These are phyloP conservation scores for Acrossocheilus fasciatus DNA, from an alignment of 2,797 vertebrate species.

Conservation along the genomic window DNA sequence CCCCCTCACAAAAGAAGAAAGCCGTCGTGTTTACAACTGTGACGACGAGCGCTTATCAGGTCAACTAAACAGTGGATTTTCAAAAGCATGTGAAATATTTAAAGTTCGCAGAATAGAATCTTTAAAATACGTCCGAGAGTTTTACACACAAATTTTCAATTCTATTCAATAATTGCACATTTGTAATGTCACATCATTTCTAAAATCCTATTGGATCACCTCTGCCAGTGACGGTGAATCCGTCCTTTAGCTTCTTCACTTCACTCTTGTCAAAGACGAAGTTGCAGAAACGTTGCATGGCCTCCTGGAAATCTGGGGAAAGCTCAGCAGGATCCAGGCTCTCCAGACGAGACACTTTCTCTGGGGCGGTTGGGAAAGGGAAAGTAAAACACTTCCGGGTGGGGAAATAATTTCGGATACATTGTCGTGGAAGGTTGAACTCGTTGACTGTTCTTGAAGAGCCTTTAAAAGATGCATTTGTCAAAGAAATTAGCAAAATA, in stretches of 20 bases:
- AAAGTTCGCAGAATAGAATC: too few relatives aligned
- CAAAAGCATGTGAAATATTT: too few relatives aligned
- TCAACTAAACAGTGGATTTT: too few relatives aligned
- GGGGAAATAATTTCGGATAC: slow-evolving; percentile 72
- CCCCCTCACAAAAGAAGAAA: too few relatives aligned
- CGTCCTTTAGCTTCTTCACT: slow-evolving; percentile 65
- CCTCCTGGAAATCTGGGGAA: slow-evolving; percentile 44
- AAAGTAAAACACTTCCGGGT: slow-evolving; percentile 73
- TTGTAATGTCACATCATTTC: neutral
- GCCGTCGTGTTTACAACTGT: too few relatives aligned
- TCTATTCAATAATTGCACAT: neutral
- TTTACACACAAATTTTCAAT: too few relatives aligned
- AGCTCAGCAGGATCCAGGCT: slow-evolving; percentile 52
- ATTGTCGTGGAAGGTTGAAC: slow-evolving; percentile 69
- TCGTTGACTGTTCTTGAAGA: slow-evolving; percentile 15
- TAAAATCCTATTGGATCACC: neutral
- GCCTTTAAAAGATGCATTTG: slow-evolving; percentile 43
- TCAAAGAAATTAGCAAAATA: neutral
- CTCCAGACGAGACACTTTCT: slow-evolving; percentile 56
- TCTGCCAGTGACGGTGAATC: slow-evolving; percentile 34
- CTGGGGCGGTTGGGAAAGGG: slow-evolving; percentile 59
- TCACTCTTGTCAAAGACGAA: slow-evolving; percentile 54
- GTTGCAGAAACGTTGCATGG: slow-evolving; percentile 53
- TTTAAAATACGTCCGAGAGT: too few relatives aligned
- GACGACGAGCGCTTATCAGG: too few relatives aligned